phyloP scores from a whole-genome alignment of 2,888 invertebrate species.

The Pseudoips prasinana region DNA sequence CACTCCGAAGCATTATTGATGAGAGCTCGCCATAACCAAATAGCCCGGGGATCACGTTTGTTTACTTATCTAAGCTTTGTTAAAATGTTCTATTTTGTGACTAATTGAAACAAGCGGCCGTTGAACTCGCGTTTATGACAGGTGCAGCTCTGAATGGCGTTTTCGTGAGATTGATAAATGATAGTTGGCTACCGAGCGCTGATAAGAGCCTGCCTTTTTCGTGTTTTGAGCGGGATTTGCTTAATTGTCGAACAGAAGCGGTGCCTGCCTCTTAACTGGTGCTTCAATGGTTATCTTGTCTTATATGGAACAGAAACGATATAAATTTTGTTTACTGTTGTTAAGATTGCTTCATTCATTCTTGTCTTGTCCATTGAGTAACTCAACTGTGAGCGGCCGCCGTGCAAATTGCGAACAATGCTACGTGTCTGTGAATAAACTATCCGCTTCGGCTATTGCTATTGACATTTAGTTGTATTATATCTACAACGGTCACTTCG shows the following conservation, averaged over 20 bases:
- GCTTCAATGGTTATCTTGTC: constrained; percentile 46
- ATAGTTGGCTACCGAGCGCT: constrained; percentile 62
- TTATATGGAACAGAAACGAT: constrained; percentile 69
- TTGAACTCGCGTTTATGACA: constrained; percentile 69
- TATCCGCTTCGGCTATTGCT: constrained; percentile 43
- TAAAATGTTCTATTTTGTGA: constrained; percentile 59
- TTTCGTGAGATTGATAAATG: constrained; percentile 76
- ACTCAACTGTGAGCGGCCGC: constrained; percentile 47
- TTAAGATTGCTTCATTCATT: constrained; percentile 76
- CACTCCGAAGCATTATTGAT: constrained; percentile 77
- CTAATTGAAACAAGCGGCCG: constrained; percentile 67
- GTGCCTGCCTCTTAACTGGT: constrained; percentile 56
- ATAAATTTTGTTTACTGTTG: constrained; percentile 67
- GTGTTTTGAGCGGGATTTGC: constrained; percentile 48
- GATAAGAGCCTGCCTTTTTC: constrained; percentile 58
- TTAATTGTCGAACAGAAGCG: constrained; percentile 78
- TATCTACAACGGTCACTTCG: constrained; percentile 32
- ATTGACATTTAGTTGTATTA: constrained; percentile 57
- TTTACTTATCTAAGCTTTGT: constrained; percentile 71
- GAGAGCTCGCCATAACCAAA: constrained; percentile 74
- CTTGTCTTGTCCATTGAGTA: constrained; percentile 64
- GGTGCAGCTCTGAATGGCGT: constrained; percentile 73
- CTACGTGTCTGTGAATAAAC: constrained; percentile 55
- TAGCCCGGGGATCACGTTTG: constrained; percentile 76
- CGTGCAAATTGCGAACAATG: constrained; percentile 60